Evolutionary conservation across 2,797 vertebrate genomes (phyloP), one percentile per base, ranked within the genome.

Genomic region (Oophaga sylvatica): DNA sequence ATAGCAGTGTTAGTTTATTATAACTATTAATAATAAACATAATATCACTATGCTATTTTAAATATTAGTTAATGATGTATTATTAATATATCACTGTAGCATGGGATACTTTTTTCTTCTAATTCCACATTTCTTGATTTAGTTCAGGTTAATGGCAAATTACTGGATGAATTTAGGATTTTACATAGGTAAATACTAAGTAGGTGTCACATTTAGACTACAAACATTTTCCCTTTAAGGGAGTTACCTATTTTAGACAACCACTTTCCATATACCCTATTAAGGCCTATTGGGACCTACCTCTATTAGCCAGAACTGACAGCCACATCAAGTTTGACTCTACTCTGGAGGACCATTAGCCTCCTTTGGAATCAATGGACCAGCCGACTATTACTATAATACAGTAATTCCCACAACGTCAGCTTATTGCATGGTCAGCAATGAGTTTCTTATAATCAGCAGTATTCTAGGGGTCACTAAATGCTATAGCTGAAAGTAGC

Each of bases 221-320:
- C 75, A 26, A 56, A 56, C n/a, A 26, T 77, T 22, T 26, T 76
- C 12, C 75, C 45, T 56, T 26, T 26, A 13, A 26, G 22, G 12
- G 45, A 77, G 75, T 56, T 53, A n/a, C 75, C 75, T 56, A 10
- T 26, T 56, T 75, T 22, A 75, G 71, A 35, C 29, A 22, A 22
- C 9, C 71, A 45, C 17, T 20, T 76, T 77, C 75, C 48, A 56
- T 77, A 77, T 16, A 77, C 11, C 20, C 22, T 56, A 77, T 77
- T 56, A 77, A 26, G n/a, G 75, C 22, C 75, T 56, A 11, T 53
- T 26, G 75, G 75, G 75, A 77, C 75, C 48, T 77, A 8, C 75
- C 75, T 77, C 75, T 77, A 77, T 77, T 56, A 77, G 75, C 75
- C 45, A 26, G 75, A 56, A 45, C n/a, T 77, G 75, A 77, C 75